Conservation (phyloP, 1,140 invertebrate genomes). For the Papilio helenus region DNA sequence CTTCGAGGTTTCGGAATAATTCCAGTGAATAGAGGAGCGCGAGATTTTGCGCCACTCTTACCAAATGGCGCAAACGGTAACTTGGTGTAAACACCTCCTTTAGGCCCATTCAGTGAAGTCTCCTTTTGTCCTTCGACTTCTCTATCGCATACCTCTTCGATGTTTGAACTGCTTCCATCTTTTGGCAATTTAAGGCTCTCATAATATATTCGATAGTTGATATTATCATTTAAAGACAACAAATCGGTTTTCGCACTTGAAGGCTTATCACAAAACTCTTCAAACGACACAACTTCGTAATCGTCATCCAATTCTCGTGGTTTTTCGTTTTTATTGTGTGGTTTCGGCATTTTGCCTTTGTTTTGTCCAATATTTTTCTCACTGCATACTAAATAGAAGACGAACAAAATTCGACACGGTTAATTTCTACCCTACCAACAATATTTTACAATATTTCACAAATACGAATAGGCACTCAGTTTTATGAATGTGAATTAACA, state of each 20-base stretch:
- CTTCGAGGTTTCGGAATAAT: conserved; percentile 65
- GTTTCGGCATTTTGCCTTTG: conserved; percentile 68
- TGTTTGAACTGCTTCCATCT: conserved; percentile 68
- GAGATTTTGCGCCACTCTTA: conserved; percentile 53
- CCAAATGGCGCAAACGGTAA: conserved; percentile 71
- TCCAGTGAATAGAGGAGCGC: conserved; percentile 63
- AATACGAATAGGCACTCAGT: not conserved
- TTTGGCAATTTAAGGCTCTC: conserved; percentile 70
- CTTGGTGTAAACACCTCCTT: conserved; percentile 68
- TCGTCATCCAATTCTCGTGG: conserved; percentile 71
- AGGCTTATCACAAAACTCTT: conserved; percentile 83
- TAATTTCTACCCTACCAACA: not conserved
- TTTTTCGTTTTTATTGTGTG: conserved; percentile 78
- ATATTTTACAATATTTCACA: not conserved
- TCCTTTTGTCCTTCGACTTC: conserved; percentile 69
- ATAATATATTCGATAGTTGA: conserved; percentile 80
- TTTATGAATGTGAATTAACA: not conserved
- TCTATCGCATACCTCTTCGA: conserved; percentile 35
- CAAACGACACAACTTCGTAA: conserved; percentile 83
- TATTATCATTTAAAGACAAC: conserved; percentile 80
- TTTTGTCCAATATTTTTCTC: conserved; percentile 7
- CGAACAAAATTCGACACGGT: not conserved
- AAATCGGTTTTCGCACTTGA: conserved; percentile 79
- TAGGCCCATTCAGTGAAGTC: conserved; percentile 71
- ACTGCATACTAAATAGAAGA: conserved; percentile 20